A percentile compares a stretch with the other conserved stretches of the same genome.
phyloP scores from a whole-genome alignment of 2,797 vertebrate species.

The Peromyscus nudipes region DNA sequence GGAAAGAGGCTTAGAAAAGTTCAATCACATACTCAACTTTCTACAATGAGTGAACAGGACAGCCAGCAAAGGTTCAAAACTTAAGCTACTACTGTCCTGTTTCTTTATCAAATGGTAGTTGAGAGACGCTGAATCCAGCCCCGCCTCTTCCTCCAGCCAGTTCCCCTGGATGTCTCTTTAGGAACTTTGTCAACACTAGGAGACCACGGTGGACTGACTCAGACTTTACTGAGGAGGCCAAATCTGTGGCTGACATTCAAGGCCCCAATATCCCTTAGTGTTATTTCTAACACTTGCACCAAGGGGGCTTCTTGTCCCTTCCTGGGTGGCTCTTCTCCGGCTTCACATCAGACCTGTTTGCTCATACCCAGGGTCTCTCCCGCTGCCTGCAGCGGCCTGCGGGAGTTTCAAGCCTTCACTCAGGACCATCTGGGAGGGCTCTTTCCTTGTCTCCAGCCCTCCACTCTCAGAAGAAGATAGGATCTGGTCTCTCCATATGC shows the following conservation, averaged over 20 bases:
- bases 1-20: constrained; percentile 31
- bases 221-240: not conserved
- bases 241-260: not conserved
- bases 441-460: not conserved
- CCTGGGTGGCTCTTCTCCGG: not conserved
- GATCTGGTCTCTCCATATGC: not conserved
- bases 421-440: not conserved
- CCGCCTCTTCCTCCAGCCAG: not conserved
- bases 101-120: not conserved
- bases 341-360: not conserved
- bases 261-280: not conserved
- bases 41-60: not conserved
- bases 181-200: not conserved
- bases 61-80: not conserved
- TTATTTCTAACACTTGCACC: not conserved
- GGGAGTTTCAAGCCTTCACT: not conserved
- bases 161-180: not conserved
- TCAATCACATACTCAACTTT: not conserved
- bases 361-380: not conserved
- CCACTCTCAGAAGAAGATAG: not conserved
- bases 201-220: not conserved
- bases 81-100: not conserved
- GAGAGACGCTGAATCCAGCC: not conserved
- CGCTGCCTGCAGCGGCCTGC: not conserved
- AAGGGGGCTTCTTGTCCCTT: not conserved